Evolutionary conservation across 2,888 invertebrate species (phyloP), one percentile per base, ranked within the genome.

Genomic region (Tricholauxania praeusta): DNA sequence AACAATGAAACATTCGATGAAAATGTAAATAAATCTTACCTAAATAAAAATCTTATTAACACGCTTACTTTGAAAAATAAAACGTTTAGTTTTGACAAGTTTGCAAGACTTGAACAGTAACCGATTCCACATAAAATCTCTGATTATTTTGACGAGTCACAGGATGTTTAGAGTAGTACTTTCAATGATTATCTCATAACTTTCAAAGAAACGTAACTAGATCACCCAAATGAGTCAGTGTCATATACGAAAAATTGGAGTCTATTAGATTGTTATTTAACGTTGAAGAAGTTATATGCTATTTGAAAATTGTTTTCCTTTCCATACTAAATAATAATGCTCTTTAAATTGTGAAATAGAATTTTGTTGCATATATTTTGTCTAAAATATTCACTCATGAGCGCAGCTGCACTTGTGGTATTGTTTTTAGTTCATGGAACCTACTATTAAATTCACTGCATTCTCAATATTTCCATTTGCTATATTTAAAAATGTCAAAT

Each of bases 391-490:
- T 17, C 47, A 62, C 32, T 62, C 14, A 62, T 15, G 12, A 14
- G 6, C 47, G 8, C 12, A 15, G n/a, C 53, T 53, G 19, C 57
- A 6, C 57, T 14, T 3, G 28, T 28, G 28, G 28, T 3, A 57
- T 19, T 17, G 14, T 12, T 4, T 53, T 81, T 69, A 81, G 75
- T 83, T 85, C 80, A 85, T 84, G 49, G 84, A 79, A 66, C 83
- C 77, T 85, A 97, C 94, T 28, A 98, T 93, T 69, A 98, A 89
- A 86, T 97, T 96, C 72, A 97, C 92, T 17, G 98, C 98, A 22
- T 94, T 94, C 83, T 96, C 95, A 4, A 98, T 93, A 84, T 97
- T 95, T 70, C 98, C 97, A 78, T 90, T 91, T 51, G 87, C 82
- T 71, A 94, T 91, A 76, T 93, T 91, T 55, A 98, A 89, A 4